phyloP scores from a whole-genome alignment of 1,140 invertebrate genomes.

The Lordiphosa stackelbergi region DNA sequence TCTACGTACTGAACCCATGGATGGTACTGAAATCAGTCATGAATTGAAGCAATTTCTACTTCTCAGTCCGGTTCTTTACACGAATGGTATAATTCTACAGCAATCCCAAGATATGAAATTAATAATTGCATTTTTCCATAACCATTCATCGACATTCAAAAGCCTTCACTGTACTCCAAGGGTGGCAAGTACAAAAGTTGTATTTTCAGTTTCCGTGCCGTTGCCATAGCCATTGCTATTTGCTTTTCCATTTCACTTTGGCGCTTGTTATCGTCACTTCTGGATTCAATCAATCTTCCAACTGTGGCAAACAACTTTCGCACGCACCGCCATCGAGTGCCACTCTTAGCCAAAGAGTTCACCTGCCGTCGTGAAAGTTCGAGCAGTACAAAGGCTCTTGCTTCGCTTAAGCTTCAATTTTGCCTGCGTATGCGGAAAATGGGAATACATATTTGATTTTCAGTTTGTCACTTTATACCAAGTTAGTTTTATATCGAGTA shows the following conservation, averaged over 20 bases:
- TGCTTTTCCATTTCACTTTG: slow-evolving; percentile 65
- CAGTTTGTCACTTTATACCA: slow-evolving; percentile 32
- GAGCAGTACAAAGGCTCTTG: slow-evolving; percentile 12
- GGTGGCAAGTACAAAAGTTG: slow-evolving; percentile 50
- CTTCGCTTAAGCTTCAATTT: not conserved
- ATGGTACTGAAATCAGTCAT: too few relatives aligned
- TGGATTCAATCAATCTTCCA: slow-evolving; percentile 72
- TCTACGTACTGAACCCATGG: too few relatives aligned
- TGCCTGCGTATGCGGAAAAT: slow-evolving; percentile 39
- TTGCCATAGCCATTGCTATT: slow-evolving; percentile 37
- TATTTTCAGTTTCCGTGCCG: slow-evolving; percentile 49
- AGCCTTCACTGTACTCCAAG: not conserved
- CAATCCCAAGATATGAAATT: too few relatives aligned
- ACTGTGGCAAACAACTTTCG: slow-evolving; percentile 45
- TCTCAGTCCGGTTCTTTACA: too few relatives aligned
- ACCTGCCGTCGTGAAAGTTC: not conserved
- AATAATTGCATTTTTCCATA: too few relatives aligned
- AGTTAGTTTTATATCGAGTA: slow-evolving; percentile 1
- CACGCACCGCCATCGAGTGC: slow-evolving; percentile 44
- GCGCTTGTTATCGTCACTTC: slow-evolving; percentile 70
- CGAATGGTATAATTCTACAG: too few relatives aligned
- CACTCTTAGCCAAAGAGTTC: slow-evolving; percentile 25
- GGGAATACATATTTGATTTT: slow-evolving; percentile 47
- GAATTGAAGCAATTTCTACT: too few relatives aligned
- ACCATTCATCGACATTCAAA: too few relatives aligned